Base-by-base conservation (phyloP, 2,888 invertebrate genomes). In the Deilephila elpenor region DNA sequence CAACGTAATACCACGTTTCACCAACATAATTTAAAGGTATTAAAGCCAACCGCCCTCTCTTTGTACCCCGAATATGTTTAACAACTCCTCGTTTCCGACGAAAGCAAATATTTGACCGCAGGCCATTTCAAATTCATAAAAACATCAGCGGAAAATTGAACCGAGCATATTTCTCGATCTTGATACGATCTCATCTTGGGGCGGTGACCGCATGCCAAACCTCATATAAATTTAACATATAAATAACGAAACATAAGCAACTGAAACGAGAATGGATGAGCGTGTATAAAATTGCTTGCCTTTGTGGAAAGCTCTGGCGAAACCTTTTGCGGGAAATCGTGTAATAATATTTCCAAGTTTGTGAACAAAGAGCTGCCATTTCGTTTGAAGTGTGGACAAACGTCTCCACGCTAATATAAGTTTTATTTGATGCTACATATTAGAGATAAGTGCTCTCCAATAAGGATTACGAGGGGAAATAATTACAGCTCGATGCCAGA, bases 261-360 rank as follows among this genome's bases (percentile, higher is more conserved):
- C 86, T 86, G 82, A 87, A 88, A 88, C 79, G 80, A 84, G 83
- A 86, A 88, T 80, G 82, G 84, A 90, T 85, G 87, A 81, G 82
- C 82, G 79, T 84, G 84, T 85, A 86, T 84, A 84, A 84, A 82
- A 91, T 91, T 90, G 88, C 84, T 84, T 80, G 83, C 81, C 84
- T 87, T 88, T 89, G 87, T 85, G 78, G 78, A 78, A 84, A 83
- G 80, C 78, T 71, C 76, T 77, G 74, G 72, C 77, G 74, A 74
- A 84, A 86, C 87, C 88, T 86, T 91, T 90, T 89, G 86, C 86
- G 84, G 85, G 83, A 80, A 89, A 90, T 89, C 88, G 86, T 84
- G 88, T 89, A 90, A 91, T 92, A 91, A 89, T 88, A 92, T 92
- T 92, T 92, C 90, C 90, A 87, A 90, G 84, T 88, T 88, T 80